Evolutionary conservation across 2,113 vertebrate genomes (phyloP).

Genomic region (Zapus hudsonius): DNA sequence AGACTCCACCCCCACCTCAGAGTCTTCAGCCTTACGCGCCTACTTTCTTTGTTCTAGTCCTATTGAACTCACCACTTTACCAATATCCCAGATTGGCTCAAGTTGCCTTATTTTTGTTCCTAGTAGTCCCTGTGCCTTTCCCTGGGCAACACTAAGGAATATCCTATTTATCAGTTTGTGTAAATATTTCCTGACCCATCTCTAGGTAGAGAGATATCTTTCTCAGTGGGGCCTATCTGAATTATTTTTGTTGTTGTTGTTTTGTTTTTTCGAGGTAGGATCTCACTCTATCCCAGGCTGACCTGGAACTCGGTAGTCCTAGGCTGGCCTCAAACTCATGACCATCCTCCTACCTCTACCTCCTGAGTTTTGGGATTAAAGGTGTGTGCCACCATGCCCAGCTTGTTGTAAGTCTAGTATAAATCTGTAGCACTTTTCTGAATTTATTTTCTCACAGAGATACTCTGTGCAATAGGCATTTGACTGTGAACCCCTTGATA

Average conservation of each 20-base stretch:
- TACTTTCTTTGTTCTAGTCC: background rate
- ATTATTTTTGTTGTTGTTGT: background rate
- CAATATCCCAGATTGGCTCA: background rate
- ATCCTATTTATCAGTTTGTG: background rate
- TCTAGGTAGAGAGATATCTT: background rate
- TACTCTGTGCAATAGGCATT: background rate
- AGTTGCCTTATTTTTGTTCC: background rate
- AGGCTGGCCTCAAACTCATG: no score
- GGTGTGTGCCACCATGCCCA: no score
- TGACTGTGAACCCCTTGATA: background rate
- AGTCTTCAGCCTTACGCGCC: background rate
- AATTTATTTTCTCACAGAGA: conserved; percentile 19
- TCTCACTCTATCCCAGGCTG: no score
- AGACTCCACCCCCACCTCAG: background rate
- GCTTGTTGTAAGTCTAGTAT: background rate
- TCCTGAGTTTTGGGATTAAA: no score
- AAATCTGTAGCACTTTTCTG: background rate
- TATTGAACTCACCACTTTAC: background rate
- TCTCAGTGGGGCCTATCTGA: background rate
- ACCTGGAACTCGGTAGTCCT: no score
- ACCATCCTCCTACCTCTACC: no score
- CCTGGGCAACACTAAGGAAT: background rate
- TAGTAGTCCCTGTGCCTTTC: background rate
- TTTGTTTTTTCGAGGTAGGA: no score
- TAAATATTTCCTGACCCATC: background rate